Evolutionary conservation across 2,797 vertebrate species (phyloP), one percentile per base, ranked within the genome.

Genomic region (Thunnus albacares): DNA sequence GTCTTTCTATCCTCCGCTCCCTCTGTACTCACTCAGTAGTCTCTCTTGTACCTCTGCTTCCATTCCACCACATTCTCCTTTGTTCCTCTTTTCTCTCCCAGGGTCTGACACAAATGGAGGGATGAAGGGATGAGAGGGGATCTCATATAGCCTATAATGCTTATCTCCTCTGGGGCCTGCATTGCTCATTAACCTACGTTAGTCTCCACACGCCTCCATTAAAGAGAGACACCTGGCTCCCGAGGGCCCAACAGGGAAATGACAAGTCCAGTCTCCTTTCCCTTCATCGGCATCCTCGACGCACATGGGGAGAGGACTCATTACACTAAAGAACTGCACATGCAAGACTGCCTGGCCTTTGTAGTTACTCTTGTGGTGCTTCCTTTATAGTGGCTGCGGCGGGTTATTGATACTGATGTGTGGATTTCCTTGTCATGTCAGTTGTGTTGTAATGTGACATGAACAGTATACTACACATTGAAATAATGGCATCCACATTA

Each of bases 131-230:
- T 92, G 92, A 94, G 90, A 92, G 90, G 88, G 83, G 90, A 90
- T 91, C 89, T 90, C 88, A 82, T 91, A 90, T 74, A 90, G 85
- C 83, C 91, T 91, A 87, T 94, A 92, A 92, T 90, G 86, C 87
- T 75, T 13, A n/a, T 79, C 79, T 91, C 94, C 93, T 87, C 71
- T 71, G 91, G 91, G 93, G 79, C 83, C 87, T 71, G 75, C 74
- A 62, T 80, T 94, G 92, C 93, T 94, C 93, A 95, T 95, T 95
- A 95, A 94, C 94, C 92, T 93, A 83, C 77, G 91, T 88, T 82
- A 86, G 86, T 90, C 90, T 92, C 87, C 86, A 43, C 89, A 81
- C 80, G 90, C 82, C 85, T 90, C 87, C 90, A 93, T 93, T 94
- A 91, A 93, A 92, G 87, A 91, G 87, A 91, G 88, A 89, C 91